Percentiles rank a stretch among this genome's conserved stretches.
Conservation (phyloP, 2,797 vertebrate species). For the Sphaeramia orbicularis region DNA sequence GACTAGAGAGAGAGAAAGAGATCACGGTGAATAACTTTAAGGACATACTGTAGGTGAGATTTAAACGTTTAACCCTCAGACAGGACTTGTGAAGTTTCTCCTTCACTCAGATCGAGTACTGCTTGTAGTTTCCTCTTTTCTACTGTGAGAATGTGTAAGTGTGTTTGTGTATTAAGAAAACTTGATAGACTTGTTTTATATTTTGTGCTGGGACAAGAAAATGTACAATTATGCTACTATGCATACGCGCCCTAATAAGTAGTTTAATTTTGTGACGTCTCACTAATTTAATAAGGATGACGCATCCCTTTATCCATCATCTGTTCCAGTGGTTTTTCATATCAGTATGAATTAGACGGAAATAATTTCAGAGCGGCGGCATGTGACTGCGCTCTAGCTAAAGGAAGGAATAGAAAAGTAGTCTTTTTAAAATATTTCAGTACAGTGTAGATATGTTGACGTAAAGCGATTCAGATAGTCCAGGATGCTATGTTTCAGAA, state of each 20-base stretch:
- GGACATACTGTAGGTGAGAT: slow-evolving; percentile 51
- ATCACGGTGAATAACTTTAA: slow-evolving; percentile 21
- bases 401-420: slow-evolving; percentile 28
- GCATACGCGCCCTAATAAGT: slow-evolving; percentile 59
- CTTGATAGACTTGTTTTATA: slow-evolving; percentile 62
- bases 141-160: slow-evolving; percentile 72
- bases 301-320: slow-evolving; percentile 29
- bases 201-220: slow-evolving; percentile 57
- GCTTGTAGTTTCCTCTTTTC: slow-evolving; percentile 67
- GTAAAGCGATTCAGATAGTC: slow-evolving; percentile 45
- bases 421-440: slow-evolving; percentile 45
- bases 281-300: slow-evolving; percentile 44
- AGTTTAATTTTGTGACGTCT: slow-evolving; percentile 55
- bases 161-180: slow-evolving; percentile 64
- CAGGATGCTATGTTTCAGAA: slow-evolving; percentile 38
- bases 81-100: slow-evolving; percentile 62
- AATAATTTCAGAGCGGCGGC: neutral
- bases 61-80: slow-evolving; percentile 43
- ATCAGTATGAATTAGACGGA: slow-evolving; percentile 5
- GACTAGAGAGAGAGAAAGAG: slow-evolving; percentile 7
- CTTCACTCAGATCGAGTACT: slow-evolving; percentile 53
- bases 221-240: slow-evolving; percentile 57
- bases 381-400: slow-evolving; percentile 12
- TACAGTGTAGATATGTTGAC: slow-evolving; percentile 55
- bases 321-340: slow-evolving; percentile 30